These are phyloP conservation scores for Antechinus stuartii DNA, from an alignment of 2,113 vertebrate genomes.

Conservation along the genomic window DNA sequence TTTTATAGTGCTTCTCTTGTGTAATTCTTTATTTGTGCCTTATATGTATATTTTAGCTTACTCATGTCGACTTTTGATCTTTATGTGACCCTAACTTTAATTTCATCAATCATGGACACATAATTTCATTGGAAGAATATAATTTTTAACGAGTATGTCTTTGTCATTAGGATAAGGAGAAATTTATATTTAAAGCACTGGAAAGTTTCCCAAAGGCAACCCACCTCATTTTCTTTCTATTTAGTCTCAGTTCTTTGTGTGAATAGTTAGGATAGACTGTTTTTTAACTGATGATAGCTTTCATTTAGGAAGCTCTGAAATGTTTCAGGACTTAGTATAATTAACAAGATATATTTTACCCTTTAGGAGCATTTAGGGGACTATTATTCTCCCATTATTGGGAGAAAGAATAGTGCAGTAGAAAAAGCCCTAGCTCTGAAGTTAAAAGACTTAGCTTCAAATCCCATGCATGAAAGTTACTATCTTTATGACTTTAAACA, in stretches of 20 bases:
- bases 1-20: neutral
- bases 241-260: neutral
- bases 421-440: neutral
- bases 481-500: neutral
- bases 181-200: neutral
- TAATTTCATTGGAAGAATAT: neutral
- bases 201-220: neutral
- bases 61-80: neutral
- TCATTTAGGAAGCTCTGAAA: neutral
- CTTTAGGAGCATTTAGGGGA: neutral
- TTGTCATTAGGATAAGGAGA: neutral
- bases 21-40: neutral
- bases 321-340: neutral
- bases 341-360: neutral
- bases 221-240: neutral
- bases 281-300: neutral
- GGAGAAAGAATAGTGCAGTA: neutral
- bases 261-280: neutral
- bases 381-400: neutral
- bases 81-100: neutral
- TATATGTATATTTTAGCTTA: neutral
- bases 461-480: neutral
- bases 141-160: neutral
- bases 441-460: neutral
- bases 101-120: neutral